Evolutionary conservation across 1,140 invertebrate species (phyloP).

Genomic region (Cotesia chilonis): DNA sequence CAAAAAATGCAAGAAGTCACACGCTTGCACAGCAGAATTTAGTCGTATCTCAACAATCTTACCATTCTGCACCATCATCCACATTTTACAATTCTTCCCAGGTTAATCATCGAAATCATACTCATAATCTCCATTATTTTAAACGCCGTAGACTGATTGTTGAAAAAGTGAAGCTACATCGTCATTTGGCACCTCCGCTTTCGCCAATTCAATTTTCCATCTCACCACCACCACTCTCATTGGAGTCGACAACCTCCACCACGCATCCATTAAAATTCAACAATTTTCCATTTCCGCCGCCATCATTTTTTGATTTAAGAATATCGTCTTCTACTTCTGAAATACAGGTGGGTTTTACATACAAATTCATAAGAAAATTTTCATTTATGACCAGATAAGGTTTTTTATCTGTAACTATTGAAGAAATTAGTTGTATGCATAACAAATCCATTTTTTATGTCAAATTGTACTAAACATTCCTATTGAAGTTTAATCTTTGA

Average conservation of each 20-base stretch:
- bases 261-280: slow-evolving; percentile 39
- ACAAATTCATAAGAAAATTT: not conserved
- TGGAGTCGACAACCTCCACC: slow-evolving; percentile 56
- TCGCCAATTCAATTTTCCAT: slow-evolving; percentile 61
- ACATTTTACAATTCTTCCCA: slow-evolving; percentile 33
- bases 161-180: slow-evolving; percentile 19
- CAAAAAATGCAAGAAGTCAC: not conserved
- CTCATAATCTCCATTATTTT: slow-evolving; percentile 44
- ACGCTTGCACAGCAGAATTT: slow-evolving; percentile 33
- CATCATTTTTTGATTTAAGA: slow-evolving; percentile 61
- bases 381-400: not conserved
- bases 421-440: too few species aligned
- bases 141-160: slow-evolving; percentile 28
- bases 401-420: too few species aligned
- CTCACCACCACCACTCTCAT: slow-evolving; percentile 58
- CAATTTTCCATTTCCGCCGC: slow-evolving; percentile 58
- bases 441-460: too few species aligned
- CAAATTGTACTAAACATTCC: too few species aligned
- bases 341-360: slow-evolving; percentile 59
- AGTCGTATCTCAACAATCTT: slow-evolving; percentile 33
- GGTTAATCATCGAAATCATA: slow-evolving; percentile 39
- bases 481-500: too few species aligned
- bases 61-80: slow-evolving; percentile 43
- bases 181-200: slow-evolving; percentile 48
- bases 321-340: slow-evolving; percentile 60